phyloP scores from a whole-genome alignment of 2,888 invertebrate species.

The Erynnis tages region DNA sequence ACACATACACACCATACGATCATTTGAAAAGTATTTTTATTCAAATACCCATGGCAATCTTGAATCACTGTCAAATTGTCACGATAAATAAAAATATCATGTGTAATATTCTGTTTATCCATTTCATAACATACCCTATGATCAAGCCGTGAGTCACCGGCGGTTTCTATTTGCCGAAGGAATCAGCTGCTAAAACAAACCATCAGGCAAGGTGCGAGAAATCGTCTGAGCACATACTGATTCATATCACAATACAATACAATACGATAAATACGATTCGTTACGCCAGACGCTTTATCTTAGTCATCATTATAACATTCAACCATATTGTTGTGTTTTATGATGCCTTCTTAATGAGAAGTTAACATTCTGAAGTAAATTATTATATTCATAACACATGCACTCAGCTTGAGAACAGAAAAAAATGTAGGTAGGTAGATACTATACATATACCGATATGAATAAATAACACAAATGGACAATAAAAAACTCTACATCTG shows the following conservation, averaged over 20 bases:
- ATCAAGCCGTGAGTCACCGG: conserved; percentile 11
- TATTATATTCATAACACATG: too few species aligned
- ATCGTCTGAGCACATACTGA: conserved; percentile 16
- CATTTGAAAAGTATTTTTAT: too few species aligned
- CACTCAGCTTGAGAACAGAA: too few species aligned
- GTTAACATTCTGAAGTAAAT: not conserved
- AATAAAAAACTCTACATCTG: too few species aligned
- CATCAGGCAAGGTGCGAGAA: not conserved
- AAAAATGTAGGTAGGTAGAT: too few species aligned
- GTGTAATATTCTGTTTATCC: not conserved
- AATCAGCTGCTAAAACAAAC: conserved; percentile 21
- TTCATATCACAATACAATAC: conserved; percentile 4
- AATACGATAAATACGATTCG: conserved; percentile 3
- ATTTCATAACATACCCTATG: not conserved
- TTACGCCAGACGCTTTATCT: conserved; percentile 8
- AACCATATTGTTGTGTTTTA: not conserved
- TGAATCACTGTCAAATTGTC: too few species aligned
- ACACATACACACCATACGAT: too few species aligned
- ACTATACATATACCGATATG: too few species aligned
- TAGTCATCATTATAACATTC: not conserved
- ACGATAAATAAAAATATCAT: too few species aligned
- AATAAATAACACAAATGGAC: too few species aligned
- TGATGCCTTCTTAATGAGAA: not conserved
- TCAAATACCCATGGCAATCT: too few species aligned
- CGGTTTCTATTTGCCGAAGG: conserved; percentile 12